Base-by-base conservation (phyloP, 2,113 vertebrate genomes). In the Pterocles burchelli region DNA sequence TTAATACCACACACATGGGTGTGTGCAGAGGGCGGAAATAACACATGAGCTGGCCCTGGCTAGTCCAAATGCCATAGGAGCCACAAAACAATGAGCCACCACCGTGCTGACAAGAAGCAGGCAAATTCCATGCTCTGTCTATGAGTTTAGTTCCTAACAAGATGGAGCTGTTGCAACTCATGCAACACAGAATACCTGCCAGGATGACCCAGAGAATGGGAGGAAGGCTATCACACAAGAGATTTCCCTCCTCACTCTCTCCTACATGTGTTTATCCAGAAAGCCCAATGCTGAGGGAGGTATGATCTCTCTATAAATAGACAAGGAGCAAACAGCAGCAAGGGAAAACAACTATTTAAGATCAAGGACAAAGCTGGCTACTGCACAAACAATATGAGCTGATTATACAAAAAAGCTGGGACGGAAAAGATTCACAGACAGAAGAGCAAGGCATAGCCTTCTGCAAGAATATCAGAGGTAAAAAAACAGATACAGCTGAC, bases 331-430 rank as follows among this genome's bases (percentile, higher is more conserved):
- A 87, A 95, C 96, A 95, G 95, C 58, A 85, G 95, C 95, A 95
- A 87, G 62, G 46, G 62, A 95, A 97, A 95, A 95, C 89, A 96
- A 93, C 94, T 95, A 90, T 89, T 65, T 81, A 85, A 73, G 86
- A 95, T 91, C 96, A 95, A 97, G 94, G 96, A 95, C 96, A 95
- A 96, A 95, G 94, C 74, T 85, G 61, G 84, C 93, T 96, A 91
- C 92, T 0, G 5, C 83, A 93, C 48, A 78, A 90, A 52, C 13
- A 2, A 54, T 66, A 70, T 4, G 31, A 89, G 22, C 57, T 79
- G 77, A 91, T 74, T 74, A 74, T 16, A 78, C 6, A 8, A 75
- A 95, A 89, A 94, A 92, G 41, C 49, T 55, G 68, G 89, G 52
- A 67, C 58, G 49, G 38, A 51, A 84, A 67, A 61, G 24, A 75